Base-by-base conservation (phyloP, 2,888 invertebrate species). In the Galeruca laticollis region DNA sequence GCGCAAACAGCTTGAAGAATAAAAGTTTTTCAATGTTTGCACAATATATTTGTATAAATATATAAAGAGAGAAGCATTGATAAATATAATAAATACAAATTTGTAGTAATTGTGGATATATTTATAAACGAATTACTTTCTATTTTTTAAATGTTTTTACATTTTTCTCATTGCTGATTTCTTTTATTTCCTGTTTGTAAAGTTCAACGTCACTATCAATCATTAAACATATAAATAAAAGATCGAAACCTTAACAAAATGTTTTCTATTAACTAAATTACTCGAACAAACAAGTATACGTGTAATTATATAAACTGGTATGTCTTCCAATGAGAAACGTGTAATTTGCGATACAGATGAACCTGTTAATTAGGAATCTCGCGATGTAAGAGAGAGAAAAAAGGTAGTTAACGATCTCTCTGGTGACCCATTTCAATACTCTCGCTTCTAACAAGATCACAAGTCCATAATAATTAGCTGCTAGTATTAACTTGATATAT, bases 281-380 rank as follows among this genome's bases (percentile, higher is more conserved):
- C n/a, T 15, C n/a, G 43, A 43, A n/a, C 43, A n/a, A 43, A 43
- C 43, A 6, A 43, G 15, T n/a, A n/a, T n/a, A 15, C 6, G 3
- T 43, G n/a, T 43, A 15, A 43, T 43, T 43, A 43, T 15, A 9
- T 40, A 43, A n/a, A 15, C 15, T 31, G 56, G 56, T 26, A 56
- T 54, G 54, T n/a, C n/a, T 26, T 56, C 56, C 9, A n/a, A 33
- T 33, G 33, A 56, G 56, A 56, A 56, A 56, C 56, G 9, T 33
- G 56, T 56, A 56, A 56, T 56, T 56, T 56, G 56, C 33, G n/a
- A 56, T 56, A 56, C 56, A 33, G 26, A 56, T 31, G 15, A 56
- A 9, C 31, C n/a, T 8, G 26, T 33, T 31, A n/a, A 31, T 56
- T 33, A 33, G 26, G 31, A 56, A 54, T 31, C 26, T 56, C 9